Evolutionary conservation across 2,888 invertebrate species (phyloP), one percentile per base, ranked within the genome.

Genomic region (Conops quadrifasciatus): DNA sequence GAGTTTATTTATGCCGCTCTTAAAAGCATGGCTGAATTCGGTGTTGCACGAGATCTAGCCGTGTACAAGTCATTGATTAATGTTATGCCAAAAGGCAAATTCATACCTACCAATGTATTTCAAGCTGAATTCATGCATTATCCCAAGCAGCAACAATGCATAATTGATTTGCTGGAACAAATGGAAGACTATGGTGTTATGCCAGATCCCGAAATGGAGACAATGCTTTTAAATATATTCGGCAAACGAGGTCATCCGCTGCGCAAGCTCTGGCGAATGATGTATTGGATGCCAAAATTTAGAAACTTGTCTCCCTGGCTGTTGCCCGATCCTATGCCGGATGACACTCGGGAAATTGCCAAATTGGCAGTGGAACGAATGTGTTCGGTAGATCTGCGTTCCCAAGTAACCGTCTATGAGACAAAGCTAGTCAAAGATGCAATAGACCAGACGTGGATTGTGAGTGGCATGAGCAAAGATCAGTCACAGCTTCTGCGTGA

Each of bases 101-200:
- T 96, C 86, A 90, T 97, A 75, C 92, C 98, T 0, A 87, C 87
- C 47, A 96, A 94, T 83, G 87, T 91, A 58, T 91, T 94, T 85
- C 95, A 97, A 88, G 90, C 92, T 0, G 95, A 96, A 85, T 94
- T 97, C 79, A 90, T 93, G 90, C 96, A 97, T 84, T 98, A 94
- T 87, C 97, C 97, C 0, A 94, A 94, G 83, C 98, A 99, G 81
- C 98, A 99, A 80, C 93, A 96, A 75, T 95, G 96, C 85, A 93
- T 93, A 51, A 90, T 97, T n/a, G 94, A 94, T 82, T 83, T 99
- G 67, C 78, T 84, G 30, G 93, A 94, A 78, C 93, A 96, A 88
- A 99, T 99, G 98, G 98, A 98, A 88, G 90, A 93, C 77, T 91
- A 94, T 85, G 93, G 95, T 74, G 95, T 99, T 2, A 92, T 95